Evolutionary conservation across 2,113 vertebrate genomes (phyloP), one percentile per base, ranked within the genome.

Genomic region (Ammospiza nelsoni): DNA sequence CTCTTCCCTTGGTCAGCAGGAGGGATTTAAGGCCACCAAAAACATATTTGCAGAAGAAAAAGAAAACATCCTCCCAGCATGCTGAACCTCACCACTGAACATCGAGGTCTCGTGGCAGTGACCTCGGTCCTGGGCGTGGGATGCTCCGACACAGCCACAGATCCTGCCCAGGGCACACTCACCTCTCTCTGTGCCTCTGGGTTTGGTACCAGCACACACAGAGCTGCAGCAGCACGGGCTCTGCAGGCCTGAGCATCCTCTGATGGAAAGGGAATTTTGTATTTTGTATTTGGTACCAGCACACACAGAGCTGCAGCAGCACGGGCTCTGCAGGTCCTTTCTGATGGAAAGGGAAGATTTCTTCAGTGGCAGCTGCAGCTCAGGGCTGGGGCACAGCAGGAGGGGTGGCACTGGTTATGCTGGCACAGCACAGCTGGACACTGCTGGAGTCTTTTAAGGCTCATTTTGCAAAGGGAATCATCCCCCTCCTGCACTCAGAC

Each of bases 41-140:
- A 87, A 22, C 19, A 8, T 75, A 75, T 85, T 95, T 95, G 84
- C 81, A 84, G 80, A 72, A 84, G 89, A 82, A 92, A 93, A 90
- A 78, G 80, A 91, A 94, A 94, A 94, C 73, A 92, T 87, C 77
- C 81, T 87, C 35, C 55, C 57, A 49, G 48, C 57, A 61, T 0
- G 3, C 4, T 23, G 65, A 89, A n/a, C 19, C 61, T 92, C 76
- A 33, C 7, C 25, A 6, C 28, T 17, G 44, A 39, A 24, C 2
- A 5, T 0, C 8, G 84, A 94, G 73, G 80, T 63, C 73, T 59
- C 2, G 0, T 13, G 24, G 74, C 82, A 4, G 54, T 39, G 75
- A 41, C 75, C 91, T 95, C 16, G 2, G 59, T 78, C 43, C 35
- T 1, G 4, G 16, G 22, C 5, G 27, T 9, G 39, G 74, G 74